Base-by-base conservation (phyloP, 2,888 invertebrate genomes). In the Notodonta dromedarius region DNA sequence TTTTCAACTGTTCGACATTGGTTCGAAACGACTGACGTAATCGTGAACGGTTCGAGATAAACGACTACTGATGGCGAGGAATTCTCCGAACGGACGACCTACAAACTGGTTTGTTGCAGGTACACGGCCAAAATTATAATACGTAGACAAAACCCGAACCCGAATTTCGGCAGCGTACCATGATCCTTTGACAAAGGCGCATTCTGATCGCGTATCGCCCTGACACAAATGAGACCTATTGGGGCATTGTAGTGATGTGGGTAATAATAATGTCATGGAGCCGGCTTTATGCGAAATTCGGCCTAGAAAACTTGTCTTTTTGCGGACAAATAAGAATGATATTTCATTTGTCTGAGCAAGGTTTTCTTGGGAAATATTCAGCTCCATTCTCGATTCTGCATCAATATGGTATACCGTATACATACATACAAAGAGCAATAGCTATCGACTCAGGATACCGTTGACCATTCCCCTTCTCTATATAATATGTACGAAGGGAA, bases 61-160 rank as follows among this genome's bases (percentile, higher is more conserved):
- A 85, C 82, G 80, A 74, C 79, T 80, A 78, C 78, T 76, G 78
- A 73, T 56, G 42, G 44, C 55, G 9, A 79, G 78, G 73, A 79
- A 79, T 89, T 88, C 88, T 88, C 84, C 83, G 87, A 88, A 89
- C 77, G 73, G 81, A 71, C 79, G 74, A 71, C 64, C 76, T 81
- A 78, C 64, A 86, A 93, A 93, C 93, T 83, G 89, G 93, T 93
- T 85, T 85, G 78, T 78, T 84, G 80, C 92, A 93, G 92, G 93
- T 91, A 92, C 83, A 74, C 87, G 84, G 84, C 84, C 84, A 88
- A 90, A 90, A 87, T 91, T 89, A 89, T 56, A 56, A 56, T 90
- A 87, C 85, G 88, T 90, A 90, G 90, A 89, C 87, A 85, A 89
- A 88, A 84, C 83, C 79, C 73, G 76, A 74, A 80, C 82, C 83